Conservation (phyloP, 2,113 vertebrate species). For the Laticauda laticaudata region DNA sequence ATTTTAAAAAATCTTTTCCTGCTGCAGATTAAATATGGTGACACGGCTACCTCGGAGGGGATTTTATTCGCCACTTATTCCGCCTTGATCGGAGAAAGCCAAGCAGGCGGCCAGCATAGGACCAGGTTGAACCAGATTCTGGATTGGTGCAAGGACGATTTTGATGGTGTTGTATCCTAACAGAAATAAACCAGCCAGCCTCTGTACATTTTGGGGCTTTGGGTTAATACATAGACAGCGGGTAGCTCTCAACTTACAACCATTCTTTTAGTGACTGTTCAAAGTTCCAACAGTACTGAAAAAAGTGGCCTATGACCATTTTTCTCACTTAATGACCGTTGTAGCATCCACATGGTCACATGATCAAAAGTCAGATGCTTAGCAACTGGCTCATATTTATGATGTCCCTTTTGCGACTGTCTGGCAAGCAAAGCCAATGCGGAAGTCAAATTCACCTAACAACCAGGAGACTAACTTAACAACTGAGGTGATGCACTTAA, state of each 20-base stretch:
- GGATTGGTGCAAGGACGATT: constrained; percentile 92
- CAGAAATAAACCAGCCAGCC: not conserved
- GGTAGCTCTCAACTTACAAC: not conserved
- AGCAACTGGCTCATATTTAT: not conserved
- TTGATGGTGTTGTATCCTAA: constrained; percentile 97
- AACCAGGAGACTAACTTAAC: not conserved
- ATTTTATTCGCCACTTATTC: constrained; percentile 97
- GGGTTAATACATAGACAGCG: not conserved
- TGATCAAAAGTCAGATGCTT: not conserved
- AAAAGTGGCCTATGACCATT: not conserved
- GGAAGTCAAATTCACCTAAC: not conserved
- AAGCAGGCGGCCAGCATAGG: constrained; percentile 91
- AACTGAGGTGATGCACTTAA: not conserved
- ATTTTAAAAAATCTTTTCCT: not conserved
- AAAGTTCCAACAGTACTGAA: not conserved
- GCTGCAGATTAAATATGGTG: constrained; percentile 92
- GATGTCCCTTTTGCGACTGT: not conserved
- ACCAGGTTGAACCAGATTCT: constrained; percentile 93
- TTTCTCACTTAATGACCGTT: not conserved
- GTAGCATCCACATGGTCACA: not conserved
- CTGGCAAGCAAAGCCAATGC: not conserved
- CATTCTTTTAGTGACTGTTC: not conserved
- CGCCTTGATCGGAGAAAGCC: constrained; percentile 95
- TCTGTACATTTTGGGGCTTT: not conserved
- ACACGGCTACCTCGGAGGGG: constrained; percentile 98